Evolutionary conservation across 92 coral and sea anemone species (phyloP).

Genomic region (Nematostella vectensis): DNA sequence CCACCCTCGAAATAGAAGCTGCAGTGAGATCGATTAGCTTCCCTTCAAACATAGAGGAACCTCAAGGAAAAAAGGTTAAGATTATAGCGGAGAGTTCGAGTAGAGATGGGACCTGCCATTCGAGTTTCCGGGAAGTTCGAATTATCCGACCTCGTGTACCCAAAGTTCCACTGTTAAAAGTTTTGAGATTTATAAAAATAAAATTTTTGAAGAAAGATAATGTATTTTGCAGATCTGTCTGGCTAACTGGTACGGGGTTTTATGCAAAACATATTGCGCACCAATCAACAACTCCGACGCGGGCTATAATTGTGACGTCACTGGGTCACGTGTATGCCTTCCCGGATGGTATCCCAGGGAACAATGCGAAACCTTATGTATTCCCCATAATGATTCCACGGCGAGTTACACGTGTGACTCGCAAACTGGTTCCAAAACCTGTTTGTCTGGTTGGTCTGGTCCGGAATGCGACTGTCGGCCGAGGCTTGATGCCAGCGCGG

Average conservation of each 20-base stretch:
- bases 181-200: too few relatives aligned
- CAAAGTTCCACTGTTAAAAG: too few relatives aligned
- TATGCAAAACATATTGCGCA: slow-evolving; percentile 22
- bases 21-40: too few relatives aligned
- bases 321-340: slow-evolving; percentile 24
- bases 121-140: too few relatives aligned
- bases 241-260: slow-evolving; percentile 30
- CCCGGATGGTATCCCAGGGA: slow-evolving; percentile 21
- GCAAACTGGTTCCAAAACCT: slow-evolving; percentile 33
- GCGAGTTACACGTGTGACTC: slow-evolving; percentile 29
- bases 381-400: slow-evolving; percentile 20
- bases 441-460: slow-evolving; percentile 69
- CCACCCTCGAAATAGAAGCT: too few relatives aligned
- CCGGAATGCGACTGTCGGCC: slow-evolving; percentile 66
- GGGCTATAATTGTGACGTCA: slow-evolving; percentile 30
- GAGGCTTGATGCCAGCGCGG: slow-evolving; percentile 49
- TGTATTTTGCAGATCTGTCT: slow-evolving; percentile 21
- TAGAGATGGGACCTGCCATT: too few relatives aligned
- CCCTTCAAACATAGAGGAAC: too few relatives aligned
- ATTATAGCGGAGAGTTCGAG: too few relatives aligned
- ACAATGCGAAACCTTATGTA: slow-evolving; percentile 30
- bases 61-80: too few relatives aligned
- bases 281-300: slow-evolving; percentile 25
- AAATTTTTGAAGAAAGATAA: too few relatives aligned
- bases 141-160: too few relatives aligned